Base-by-base conservation (phyloP, 64 coral and sea anemone genomes). In the Dendrophyllia cribrosa region DNA sequence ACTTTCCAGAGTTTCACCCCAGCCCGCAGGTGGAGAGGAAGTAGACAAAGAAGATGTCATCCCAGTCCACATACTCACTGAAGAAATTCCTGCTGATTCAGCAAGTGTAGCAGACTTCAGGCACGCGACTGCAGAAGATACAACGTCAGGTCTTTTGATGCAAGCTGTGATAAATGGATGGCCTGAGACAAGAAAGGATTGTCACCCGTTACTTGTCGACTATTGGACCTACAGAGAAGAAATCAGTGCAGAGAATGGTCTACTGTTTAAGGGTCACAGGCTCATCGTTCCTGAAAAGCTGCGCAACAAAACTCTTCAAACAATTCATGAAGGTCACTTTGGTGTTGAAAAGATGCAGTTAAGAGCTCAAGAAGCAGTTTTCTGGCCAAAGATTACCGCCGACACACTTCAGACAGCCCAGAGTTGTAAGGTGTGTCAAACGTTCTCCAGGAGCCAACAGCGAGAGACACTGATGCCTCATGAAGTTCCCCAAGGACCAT, bases 221-320 rank as follows among this genome's bases (percentile, higher is more conserved):
- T 89, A 89, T 19, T 89, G 88, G 88, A 89, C 58, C 20, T 79
- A 78, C 45, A 74, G 88, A 78, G 88, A 89, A 66, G 72, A 75
- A 3, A 52, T 88, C 49, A 89, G 75, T 53, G 48, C 46, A 48
- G 20, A 78, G 76, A 48, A 80, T 43, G 77, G 77, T 19, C 77
- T 58, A 56, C 51, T 80, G 47, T 58, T 80, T 20, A 80, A 80
- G 58, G 77, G 77, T 11, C 77, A 76, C 46, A 78, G 26, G n/a
- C 76, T 78, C 11, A 59, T 53, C 1, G 56, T 78, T 51, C 3
- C 76, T 19, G 76, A 55, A 26, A 21, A 5, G 17, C n/a, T 51
- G 43, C 16, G 76, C 48, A 6, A 51, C 56, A 48, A 68, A 21
- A 5, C 19, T 63, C 79, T 62, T 43, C 58, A 59, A 67, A 61